Percentiles rank a stretch among this genome's conserved stretches.
Evolutionary conservation across 2,113 vertebrate genomes (phyloP).

Genomic region (human (Homo sapiens)): DNA sequence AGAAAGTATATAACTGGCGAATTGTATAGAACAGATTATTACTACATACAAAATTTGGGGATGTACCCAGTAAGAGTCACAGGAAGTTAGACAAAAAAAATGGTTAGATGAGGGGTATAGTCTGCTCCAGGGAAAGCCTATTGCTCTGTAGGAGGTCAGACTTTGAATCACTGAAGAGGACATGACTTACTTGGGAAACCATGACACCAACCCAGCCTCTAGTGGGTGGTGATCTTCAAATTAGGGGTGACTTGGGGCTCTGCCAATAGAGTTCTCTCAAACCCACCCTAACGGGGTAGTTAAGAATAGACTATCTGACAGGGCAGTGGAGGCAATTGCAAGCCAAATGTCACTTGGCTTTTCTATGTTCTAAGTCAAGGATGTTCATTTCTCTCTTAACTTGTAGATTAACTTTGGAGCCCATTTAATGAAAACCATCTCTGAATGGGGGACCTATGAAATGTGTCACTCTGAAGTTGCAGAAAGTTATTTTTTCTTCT

Average conservation of each 20-base stretch:
- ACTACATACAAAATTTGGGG: background rate
- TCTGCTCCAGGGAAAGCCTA: background rate
- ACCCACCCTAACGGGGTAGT: background rate
- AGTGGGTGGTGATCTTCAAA: background rate
- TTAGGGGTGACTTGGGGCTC: background rate
- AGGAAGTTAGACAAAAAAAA: background rate
- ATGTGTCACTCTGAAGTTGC: background rate
- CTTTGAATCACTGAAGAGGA: background rate
- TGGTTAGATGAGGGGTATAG: background rate
- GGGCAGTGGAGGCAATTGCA: fast-evolving
- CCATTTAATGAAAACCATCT: background rate
- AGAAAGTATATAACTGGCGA: background rate
- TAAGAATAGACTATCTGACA: background rate
- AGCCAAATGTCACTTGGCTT: background rate
- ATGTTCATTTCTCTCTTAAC: background rate
- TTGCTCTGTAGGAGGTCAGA: background rate
- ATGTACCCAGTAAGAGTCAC: background rate
- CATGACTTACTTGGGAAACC: background rate
- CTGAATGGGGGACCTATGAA: background rate
- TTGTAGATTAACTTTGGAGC: background rate
- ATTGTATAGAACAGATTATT: background rate
- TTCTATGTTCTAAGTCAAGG: background rate
- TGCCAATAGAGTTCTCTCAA: background rate
- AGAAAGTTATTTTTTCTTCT: background rate
- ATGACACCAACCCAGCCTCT: background rate